Conservation (phyloP, 2,888 invertebrate genomes). For the Conistra vaccinii region DNA sequence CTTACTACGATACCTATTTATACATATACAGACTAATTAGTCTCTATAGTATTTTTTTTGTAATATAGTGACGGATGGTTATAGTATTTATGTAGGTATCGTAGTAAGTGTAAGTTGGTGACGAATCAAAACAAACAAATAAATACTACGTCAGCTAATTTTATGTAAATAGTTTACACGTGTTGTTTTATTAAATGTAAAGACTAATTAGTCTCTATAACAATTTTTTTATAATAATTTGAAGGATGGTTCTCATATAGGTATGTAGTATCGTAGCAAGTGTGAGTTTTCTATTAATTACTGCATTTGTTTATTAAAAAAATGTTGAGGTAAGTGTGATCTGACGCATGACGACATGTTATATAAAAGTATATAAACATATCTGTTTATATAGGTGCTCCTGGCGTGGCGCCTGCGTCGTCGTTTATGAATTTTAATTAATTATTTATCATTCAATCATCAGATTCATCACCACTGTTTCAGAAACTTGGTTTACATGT, state of each 20-base stretch:
- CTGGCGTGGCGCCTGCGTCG: neutral
- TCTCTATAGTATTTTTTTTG: too few species aligned
- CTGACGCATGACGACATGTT: neutral
- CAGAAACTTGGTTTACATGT: neutral
- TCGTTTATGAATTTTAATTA: constrained; percentile 6
- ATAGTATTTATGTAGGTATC: too few species aligned
- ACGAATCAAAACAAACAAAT: constrained; percentile 27
- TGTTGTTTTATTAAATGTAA: constrained; percentile 43
- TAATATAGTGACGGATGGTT: too few species aligned
- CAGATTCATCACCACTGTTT: neutral
- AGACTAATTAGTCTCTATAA: too few species aligned
- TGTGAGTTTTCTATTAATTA: neutral
- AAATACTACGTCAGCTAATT: constrained; percentile 31
- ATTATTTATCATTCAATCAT: neutral
- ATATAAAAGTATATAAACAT: constrained; percentile 22
- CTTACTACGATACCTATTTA: too few species aligned
- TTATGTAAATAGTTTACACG: constrained; percentile 60
- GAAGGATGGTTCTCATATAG: neutral
- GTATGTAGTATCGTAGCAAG: too few species aligned
- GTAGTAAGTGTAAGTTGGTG: too few species aligned
- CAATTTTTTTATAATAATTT: too few species aligned
- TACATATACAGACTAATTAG: too few species aligned
- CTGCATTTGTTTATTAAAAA: neutral
- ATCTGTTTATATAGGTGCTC: constrained; percentile 33
- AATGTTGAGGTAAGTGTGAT: neutral